These are phyloP conservation scores for Copidosoma aretas DNA, from an alignment of 2,888 invertebrate species.

Conservation along the genomic window DNA sequence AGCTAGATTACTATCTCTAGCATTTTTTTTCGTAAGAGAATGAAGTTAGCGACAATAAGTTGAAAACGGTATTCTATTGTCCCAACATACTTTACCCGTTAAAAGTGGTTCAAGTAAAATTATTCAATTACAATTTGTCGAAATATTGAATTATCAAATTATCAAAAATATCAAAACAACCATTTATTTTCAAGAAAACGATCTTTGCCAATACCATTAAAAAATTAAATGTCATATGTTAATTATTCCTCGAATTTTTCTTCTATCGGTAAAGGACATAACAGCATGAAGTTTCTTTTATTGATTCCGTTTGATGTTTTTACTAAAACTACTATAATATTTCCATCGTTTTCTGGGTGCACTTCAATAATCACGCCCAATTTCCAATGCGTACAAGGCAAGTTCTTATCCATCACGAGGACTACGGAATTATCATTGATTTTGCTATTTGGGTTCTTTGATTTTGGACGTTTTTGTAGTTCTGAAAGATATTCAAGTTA, in stretches of 20 bases:
- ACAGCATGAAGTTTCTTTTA: conserved; percentile 1
- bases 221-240: too few species aligned
- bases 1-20: too few species aligned
- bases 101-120: too few species aligned
- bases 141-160: too few species aligned
- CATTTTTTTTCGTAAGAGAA: too few species aligned
- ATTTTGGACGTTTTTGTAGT: conserved; percentile 40
- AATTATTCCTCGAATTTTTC: not conserved
- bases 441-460: conserved; percentile 14
- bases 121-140: too few species aligned
- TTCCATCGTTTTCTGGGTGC: conserved; percentile 19
- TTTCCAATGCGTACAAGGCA: conserved; percentile 25
- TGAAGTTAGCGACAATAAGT: too few species aligned
- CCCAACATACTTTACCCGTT: too few species aligned
- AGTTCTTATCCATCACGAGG: conserved; percentile 23
- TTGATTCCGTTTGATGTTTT: conserved; percentile 11
- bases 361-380: conserved; percentile 12
- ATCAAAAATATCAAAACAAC: too few species aligned
- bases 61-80: too few species aligned
- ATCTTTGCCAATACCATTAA: too few species aligned
- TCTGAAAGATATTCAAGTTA: conserved; percentile 39
- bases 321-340: conserved; percentile 23
- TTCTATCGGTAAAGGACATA: conserved; percentile 3
- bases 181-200: too few species aligned
- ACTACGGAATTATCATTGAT: conserved; percentile 18